A percentile compares a stretch with the other conserved stretches of the same genome.
These are phyloP conservation scores for Solen grandis DNA, from an alignment of 1,140 invertebrate genomes.

Conservation along the genomic window DNA sequence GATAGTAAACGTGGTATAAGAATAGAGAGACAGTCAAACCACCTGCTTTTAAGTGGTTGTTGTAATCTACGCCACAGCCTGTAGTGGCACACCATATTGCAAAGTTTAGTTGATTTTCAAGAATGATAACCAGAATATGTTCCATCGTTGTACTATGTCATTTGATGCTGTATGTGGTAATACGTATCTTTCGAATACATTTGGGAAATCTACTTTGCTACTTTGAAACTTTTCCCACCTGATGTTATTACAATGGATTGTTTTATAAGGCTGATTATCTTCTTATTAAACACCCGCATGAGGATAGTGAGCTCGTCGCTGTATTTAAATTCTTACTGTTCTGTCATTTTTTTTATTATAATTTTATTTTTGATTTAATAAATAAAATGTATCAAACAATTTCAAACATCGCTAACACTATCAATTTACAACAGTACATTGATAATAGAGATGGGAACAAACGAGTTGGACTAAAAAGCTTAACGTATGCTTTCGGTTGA, in stretches of 20 bases:
- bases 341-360: slow-evolving; percentile 31
- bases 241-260: slow-evolving; percentile 6
- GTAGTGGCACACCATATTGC: too few species aligned
- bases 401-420: slow-evolving; percentile 22
- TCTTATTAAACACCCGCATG: slow-evolving; percentile 9
- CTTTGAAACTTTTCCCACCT: slow-evolving; percentile 15
- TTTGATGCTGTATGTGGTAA: neutral
- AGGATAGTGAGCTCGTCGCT: slow-evolving; percentile 1
- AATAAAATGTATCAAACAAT: too few species aligned
- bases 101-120: slow-evolving; percentile 49
- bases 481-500: slow-evolving; percentile 23
- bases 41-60: too few species aligned
- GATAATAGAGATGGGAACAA: too few species aligned
- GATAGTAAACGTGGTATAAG: too few species aligned
- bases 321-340: slow-evolving; percentile 37
- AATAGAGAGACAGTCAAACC: too few species aligned
- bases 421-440: slow-evolving; percentile 28
- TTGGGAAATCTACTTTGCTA: slow-evolving; percentile 29
- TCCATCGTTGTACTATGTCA: slow-evolving; percentile 17
- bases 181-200: slow-evolving; percentile 32
- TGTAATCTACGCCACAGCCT: too few species aligned
- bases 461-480: slow-evolving; percentile 4
- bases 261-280: slow-evolving; percentile 19
- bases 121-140: slow-evolving; percentile 26
- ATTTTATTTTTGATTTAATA: slow-evolving; percentile 28